Evolutionary conservation across 2,888 invertebrate species (phyloP).

Genomic region (Griposia aprilina): DNA sequence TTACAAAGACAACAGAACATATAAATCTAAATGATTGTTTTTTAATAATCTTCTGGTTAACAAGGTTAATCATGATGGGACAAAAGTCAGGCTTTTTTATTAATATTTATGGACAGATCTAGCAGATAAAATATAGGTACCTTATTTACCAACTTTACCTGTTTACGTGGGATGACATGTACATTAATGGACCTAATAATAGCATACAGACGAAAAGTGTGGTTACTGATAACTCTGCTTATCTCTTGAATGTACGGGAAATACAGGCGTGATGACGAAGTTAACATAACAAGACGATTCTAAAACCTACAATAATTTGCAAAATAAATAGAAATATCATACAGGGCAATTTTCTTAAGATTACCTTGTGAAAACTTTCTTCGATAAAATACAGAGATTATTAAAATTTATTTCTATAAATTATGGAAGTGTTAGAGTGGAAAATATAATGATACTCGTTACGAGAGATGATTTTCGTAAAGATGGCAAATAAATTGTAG

Average conservation of each 20-base stretch:
- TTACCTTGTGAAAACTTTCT: not conserved
- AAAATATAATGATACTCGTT: not conserved
- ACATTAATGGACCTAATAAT: too few species aligned
- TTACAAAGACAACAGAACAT: constrained; percentile 44
- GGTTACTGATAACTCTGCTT: too few species aligned
- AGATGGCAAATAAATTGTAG: not conserved
- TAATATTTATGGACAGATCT: not conserved
- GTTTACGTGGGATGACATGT: too few species aligned
- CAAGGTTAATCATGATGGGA: not conserved
- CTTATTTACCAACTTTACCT: too few species aligned
- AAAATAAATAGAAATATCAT: not conserved
- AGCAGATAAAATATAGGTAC: too few species aligned
- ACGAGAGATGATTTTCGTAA: constrained; percentile 10
- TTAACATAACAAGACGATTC: not conserved
- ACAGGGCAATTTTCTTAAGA: not conserved
- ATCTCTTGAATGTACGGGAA: not conserved
- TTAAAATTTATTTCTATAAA: not conserved
- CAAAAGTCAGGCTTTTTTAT: not conserved
- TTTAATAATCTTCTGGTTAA: constrained; percentile 1
- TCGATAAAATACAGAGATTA: not conserved
- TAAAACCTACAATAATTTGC: too few species aligned
- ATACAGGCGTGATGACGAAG: not conserved
- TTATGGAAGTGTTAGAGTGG: not conserved
- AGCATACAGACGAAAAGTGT: too few species aligned
- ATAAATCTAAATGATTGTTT: constrained; percentile 3